These are phyloP conservation scores for Cebidichthys violaceus DNA, from an alignment of 2,113 vertebrate genomes.

Conservation along the genomic window DNA sequence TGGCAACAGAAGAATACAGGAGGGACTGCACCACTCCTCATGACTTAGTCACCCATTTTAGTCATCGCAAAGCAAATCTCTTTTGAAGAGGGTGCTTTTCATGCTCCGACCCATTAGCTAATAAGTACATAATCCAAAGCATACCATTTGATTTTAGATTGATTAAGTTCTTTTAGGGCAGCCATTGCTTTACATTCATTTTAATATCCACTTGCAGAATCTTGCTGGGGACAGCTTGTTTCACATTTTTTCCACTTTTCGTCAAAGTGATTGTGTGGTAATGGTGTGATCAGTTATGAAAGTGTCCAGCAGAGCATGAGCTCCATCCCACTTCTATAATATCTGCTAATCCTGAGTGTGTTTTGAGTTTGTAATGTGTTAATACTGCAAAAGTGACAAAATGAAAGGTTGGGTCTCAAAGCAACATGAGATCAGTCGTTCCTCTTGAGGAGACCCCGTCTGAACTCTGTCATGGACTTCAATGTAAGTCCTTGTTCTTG, in stretches of 20 bases:
- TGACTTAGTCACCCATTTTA: conserved; percentile 17
- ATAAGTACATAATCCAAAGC: conserved; percentile 9
- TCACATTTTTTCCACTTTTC: neutral
- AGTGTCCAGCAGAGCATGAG: neutral
- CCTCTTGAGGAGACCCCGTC: too few relatives aligned
- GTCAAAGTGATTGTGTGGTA: neutral
- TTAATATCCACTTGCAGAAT: neutral
- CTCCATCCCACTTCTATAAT: neutral
- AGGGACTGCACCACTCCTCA: neutral
- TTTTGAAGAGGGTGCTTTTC: conserved; percentile 4
- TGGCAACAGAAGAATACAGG: neutral
- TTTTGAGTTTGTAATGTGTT: neutral
- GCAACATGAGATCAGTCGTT: neutral
- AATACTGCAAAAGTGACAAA: neutral
- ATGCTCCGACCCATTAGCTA: conserved; percentile 11
- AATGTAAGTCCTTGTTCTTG: neutral
- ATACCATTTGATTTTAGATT: neutral
- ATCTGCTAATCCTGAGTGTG: neutral
- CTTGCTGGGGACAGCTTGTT: neutral
- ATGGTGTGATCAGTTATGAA: neutral
- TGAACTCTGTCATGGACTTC: neutral
- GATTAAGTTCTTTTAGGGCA: conserved; percentile 1
- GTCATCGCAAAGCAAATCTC: conserved; percentile 7
- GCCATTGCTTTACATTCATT: neutral
- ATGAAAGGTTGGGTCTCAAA: neutral